Conservation (phyloP, 2,113 vertebrate genomes). For the Brienomyrus brachyistius region DNA sequence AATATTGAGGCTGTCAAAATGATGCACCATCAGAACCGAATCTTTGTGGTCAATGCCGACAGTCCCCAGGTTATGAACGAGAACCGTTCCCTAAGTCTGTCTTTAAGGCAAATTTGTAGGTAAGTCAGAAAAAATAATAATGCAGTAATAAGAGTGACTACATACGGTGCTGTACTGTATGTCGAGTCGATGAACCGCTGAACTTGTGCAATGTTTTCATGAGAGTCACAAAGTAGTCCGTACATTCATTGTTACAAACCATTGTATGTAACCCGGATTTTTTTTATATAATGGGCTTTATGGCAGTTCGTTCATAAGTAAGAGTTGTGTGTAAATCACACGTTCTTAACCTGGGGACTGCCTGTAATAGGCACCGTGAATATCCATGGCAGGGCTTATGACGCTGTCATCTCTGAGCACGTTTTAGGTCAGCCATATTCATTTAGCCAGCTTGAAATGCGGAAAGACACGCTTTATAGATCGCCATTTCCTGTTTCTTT, state of each 20-base stretch:
- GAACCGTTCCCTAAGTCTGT: not conserved
- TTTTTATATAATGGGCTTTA: not conserved
- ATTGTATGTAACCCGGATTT: not conserved
- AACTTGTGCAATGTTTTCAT: not conserved
- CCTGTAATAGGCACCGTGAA: not conserved
- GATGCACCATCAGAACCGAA: not conserved
- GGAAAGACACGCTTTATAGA: slow-evolving; percentile 83
- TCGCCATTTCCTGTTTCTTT: slow-evolving; percentile 58
- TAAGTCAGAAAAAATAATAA: not conserved
- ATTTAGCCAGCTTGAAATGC: slow-evolving; percentile 52
- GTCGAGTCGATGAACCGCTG: not conserved
- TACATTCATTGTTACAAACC: not conserved
- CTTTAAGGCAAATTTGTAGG: not conserved
- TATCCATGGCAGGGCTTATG: not conserved
- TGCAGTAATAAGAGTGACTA: not conserved
- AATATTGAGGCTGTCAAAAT: not conserved
- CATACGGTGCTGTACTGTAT: not conserved
- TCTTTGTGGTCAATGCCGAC: not conserved
- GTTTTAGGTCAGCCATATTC: slow-evolving; percentile 49
- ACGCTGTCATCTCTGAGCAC: slow-evolving; percentile 5
- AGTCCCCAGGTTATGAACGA: not conserved
- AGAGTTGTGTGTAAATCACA: not conserved
- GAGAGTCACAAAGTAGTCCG: not conserved
- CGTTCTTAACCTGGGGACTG: not conserved
- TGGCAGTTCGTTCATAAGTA: not conserved